Conservation (phyloP, 2,888 invertebrate genomes). For the Matsumyia berberina region DNA sequence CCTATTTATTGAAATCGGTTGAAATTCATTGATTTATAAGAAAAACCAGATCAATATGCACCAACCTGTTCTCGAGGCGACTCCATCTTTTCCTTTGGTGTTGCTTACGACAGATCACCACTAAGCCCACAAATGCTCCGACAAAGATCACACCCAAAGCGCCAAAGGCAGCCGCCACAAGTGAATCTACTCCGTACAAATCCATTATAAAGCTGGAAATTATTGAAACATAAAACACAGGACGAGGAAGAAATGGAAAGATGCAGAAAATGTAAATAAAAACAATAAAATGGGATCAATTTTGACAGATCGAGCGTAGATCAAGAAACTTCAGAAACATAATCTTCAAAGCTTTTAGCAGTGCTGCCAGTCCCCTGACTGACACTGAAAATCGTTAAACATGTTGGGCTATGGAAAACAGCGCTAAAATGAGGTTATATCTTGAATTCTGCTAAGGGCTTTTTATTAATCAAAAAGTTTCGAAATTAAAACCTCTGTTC, state of each 20-base stretch:
- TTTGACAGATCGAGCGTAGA: conserved; percentile 43
- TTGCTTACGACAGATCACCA: conserved; percentile 87
- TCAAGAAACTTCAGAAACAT: background rate
- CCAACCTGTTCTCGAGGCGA: conserved; percentile 80
- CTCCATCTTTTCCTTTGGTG: conserved; percentile 80
- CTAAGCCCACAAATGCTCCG: conserved; percentile 87
- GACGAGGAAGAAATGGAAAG: background rate
- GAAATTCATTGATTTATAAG: background rate
- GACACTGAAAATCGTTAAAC: background rate
- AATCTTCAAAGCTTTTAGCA: conserved; percentile 4
- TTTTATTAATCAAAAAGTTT: too few relatives aligned
- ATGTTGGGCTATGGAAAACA: background rate
- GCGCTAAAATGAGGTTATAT: background rate
- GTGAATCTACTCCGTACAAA: conserved; percentile 84
- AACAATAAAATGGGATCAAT: conserved; percentile 10
- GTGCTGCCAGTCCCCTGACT: conserved; percentile 31
- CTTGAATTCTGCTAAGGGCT: too few relatives aligned
- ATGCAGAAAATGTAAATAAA: conserved; percentile 46
- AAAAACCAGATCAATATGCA: conserved; percentile 49
- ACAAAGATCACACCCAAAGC: conserved; percentile 88
- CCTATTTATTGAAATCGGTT: conserved; percentile 17
- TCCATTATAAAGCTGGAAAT: conserved; percentile 82
- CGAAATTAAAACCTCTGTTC: too few relatives aligned
- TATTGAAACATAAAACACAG: conserved; percentile 4
- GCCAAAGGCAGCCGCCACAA: conserved; percentile 88